Percentiles rank a stretch among this genome's conserved stretches.
These are phyloP conservation scores for Ophiodon elongatus DNA, from an alignment of 2,113 vertebrate species.

Conservation along the genomic window DNA sequence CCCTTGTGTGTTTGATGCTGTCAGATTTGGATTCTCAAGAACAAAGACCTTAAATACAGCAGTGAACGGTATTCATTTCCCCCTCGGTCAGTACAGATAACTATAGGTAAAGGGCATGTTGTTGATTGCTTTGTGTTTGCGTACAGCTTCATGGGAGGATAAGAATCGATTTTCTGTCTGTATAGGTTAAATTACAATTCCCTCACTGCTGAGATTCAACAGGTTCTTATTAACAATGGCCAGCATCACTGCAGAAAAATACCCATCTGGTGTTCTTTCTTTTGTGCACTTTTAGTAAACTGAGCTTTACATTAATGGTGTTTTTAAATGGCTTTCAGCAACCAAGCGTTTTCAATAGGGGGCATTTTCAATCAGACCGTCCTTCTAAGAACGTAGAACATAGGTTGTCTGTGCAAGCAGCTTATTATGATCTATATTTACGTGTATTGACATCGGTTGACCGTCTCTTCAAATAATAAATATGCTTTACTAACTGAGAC, in stretches of 20 bases:
- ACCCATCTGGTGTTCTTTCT: conserved; percentile 5
- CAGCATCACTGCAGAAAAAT: conserved; percentile 23
- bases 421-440: neutral
- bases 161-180: conserved; percentile 58
- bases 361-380: neutral
- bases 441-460: neutral
- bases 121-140: conserved; percentile 51
- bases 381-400: neutral
- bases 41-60: conserved; percentile 27
- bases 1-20: conserved; percentile 48
- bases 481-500: neutral
- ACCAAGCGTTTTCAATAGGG: neutral
- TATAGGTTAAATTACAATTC: conserved; percentile 60
- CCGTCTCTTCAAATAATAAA: neutral
- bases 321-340: neutral
- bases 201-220: conserved; percentile 35
- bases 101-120: conserved; percentile 53
- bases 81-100: conserved; percentile 47
- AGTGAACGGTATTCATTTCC: conserved; percentile 25
- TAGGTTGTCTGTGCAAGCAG: neutral
- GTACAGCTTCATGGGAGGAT: conserved; percentile 42
- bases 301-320: neutral
- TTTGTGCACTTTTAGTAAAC: neutral
- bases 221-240: conserved; percentile 42
- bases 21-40: conserved; percentile 35